phyloP scores from a whole-genome alignment of 2,797 vertebrate genomes.

The Podarcis siculus region DNA sequence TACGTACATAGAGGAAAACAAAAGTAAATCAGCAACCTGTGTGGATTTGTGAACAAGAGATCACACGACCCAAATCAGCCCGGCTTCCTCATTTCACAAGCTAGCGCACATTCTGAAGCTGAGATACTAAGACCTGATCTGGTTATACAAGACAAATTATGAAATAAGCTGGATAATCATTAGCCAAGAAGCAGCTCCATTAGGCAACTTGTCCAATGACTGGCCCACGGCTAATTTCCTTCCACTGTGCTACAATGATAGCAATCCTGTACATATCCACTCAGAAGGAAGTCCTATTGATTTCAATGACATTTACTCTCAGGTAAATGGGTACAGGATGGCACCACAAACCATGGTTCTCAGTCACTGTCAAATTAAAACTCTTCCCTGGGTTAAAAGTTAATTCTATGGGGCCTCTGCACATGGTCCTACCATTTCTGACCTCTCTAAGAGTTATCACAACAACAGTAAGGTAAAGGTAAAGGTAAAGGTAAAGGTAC shows the following conservation, averaged over 20 bases:
- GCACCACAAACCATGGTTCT: neutral
- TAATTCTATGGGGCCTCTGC: no score
- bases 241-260: neutral
- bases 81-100: neutral
- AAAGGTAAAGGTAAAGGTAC: no score
- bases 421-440: neutral
- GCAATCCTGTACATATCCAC: no score
- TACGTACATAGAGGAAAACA: neutral
- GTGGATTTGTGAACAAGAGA: constrained; percentile 3
- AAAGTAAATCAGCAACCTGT: neutral
- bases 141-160: neutral
- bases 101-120: neutral
- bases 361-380: neutral
- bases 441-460: neutral
- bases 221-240: neutral
- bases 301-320: neutral
- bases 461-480: no score
- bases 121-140: neutral
- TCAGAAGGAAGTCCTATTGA: neutral
- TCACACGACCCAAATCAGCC: neutral
- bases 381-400: neutral
- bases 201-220: neutral
- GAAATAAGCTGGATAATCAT: neutral
- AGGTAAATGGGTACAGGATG: neutral
- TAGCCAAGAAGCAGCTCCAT: neutral